Evolutionary conservation across 1,140 invertebrate genomes (phyloP), one percentile per base, ranked within the genome.

Genomic region (Atta cephalotes): DNA sequence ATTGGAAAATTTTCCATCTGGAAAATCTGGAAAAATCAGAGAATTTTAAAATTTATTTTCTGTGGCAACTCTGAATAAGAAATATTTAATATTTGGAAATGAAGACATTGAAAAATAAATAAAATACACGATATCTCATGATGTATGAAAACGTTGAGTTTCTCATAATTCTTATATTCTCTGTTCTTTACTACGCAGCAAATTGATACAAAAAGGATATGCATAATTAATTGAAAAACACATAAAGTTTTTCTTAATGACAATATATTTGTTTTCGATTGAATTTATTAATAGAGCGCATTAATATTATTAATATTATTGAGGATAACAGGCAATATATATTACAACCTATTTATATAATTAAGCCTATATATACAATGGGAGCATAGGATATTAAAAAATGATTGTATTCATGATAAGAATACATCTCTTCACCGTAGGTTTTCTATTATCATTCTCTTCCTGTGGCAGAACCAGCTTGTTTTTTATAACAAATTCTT

Each of bases 291-390:
- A 90, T 92, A 91, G 74, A 86, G 87, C 91, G 92, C 91, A 93
- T 92, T 25, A 91, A 45, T 25, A 0, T 25, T 25, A 25, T 91
- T 92, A 92, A 92, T 92, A 93, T 89, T 93, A 95, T 92, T 93
- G 92, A 94, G 89, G 86, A 94, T 95, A 95, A 95, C 94, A 94
- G 94, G 90, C 88, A 92, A 94, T 94, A 94, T 76, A 63, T 82
- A 84, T 95, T 95, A 95, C 93, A 95, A 92, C 87, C 88, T 84
- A 84, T 84, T 10, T 84, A 63, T 84, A 84, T 76, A 51, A 84
- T 63, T 84, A 84, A 76, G 56, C 25, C 25, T 82, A 82, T 82
- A 82, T 82, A 62, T 82, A 82, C 80, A 82, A 89, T 88, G 92
- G 88, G 89, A 89, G 80, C 86, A 81, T 89, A 90, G 89, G 78